Base-by-base conservation (phyloP, 2,797 vertebrate genomes). In the Coregonus sp. region DNA sequence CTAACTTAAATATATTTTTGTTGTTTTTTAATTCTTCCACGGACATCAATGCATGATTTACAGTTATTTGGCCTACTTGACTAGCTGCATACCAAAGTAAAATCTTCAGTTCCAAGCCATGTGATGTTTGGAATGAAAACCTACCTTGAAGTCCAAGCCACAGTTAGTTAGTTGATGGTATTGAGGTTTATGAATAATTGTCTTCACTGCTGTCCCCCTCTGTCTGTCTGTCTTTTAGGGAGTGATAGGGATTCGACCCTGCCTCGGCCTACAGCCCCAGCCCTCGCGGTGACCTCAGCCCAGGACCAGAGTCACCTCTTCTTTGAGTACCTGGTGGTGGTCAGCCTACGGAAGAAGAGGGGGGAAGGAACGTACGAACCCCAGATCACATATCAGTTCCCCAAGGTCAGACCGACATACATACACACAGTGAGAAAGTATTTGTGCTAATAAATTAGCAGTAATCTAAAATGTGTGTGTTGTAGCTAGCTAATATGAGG, bases 311-410 rank as follows among this genome's bases (percentile, higher is more conserved):
- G 40, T 47, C 40, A 47, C 40, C 40, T 47, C 74, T 96, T 96
- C 88, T 96, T 96, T 0, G 95, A 96, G 87, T 95, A 95, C 84
- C 91, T 96, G 63, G 90, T 96, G 37, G 95, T 96, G 78, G 95
- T 96, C 82, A 95, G 94, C 0, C 89, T 96, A 50, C 95, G 82
- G 87, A 93, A 86, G 87, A 93, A 35, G 7, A 75, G 80, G 0
- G 89, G 83, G 0, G 92, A 89, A 12, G 80, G 83, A 16, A 82
- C 0, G n/a, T 96, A 96, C 0, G 94, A 95, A 37, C 95, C 96
- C 9, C 94, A 88, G 0, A 95, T 96, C 86, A 92, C 86, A 35
- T 96, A 96, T 83, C 95, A 96, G 88, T 96, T 96, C 85, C 96
- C 96, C 20, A 96, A 96, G 95, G 95, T 96, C 86, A 85, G 83